Conservation (phyloP, 1,140 invertebrate genomes). For the Rhopalosiphum maidis region DNA sequence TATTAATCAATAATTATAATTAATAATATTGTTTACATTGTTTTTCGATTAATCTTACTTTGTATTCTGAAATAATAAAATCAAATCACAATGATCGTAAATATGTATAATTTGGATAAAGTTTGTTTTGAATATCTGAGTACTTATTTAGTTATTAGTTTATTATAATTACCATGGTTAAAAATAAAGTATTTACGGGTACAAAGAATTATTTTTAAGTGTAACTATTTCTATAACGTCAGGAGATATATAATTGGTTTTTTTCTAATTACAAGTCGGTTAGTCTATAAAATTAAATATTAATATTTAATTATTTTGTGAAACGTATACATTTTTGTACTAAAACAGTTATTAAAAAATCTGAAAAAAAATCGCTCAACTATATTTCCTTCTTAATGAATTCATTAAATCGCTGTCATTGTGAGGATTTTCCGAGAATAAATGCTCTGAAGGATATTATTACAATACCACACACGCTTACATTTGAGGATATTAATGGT, state of each 20-base stretch:
- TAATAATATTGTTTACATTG: not conserved
- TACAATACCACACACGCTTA: not conserved
- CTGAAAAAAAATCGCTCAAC: not conserved
- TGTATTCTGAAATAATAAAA: not conserved
- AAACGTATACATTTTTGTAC: not conserved
- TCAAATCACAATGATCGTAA: not conserved
- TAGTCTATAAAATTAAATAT: not conserved
- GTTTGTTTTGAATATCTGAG: not conserved
- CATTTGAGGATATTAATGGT: conserved; percentile 16
- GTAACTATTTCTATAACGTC: not conserved
- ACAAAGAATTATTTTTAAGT: not conserved
- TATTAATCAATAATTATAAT: not conserved
- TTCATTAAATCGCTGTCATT: conserved; percentile 2
- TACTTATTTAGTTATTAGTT: too few species aligned
- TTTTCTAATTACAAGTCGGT: not conserved
- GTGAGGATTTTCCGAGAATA: not conserved
- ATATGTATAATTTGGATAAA: not conserved
- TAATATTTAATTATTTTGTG: not conserved
- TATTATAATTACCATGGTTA: not conserved
- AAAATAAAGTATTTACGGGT: not conserved
- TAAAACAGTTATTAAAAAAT: not conserved
- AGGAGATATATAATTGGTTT: not conserved
- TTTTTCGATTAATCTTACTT: not conserved
- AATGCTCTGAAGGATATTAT: not conserved
- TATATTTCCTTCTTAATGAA: not conserved